Conservation (phyloP, 2,888 invertebrate genomes). For the Heliconius cydno region DNA sequence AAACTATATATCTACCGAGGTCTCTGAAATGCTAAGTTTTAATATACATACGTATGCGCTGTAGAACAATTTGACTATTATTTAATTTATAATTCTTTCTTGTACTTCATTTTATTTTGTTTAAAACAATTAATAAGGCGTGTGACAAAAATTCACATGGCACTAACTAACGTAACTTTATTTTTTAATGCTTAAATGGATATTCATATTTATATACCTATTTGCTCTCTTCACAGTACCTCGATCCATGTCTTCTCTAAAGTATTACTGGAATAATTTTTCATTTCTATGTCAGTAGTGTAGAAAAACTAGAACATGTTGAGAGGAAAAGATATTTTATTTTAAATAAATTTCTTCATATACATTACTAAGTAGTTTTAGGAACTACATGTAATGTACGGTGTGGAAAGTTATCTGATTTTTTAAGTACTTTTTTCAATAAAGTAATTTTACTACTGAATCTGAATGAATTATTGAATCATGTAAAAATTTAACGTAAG, state of each 20-base stretch:
- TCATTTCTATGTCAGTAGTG: constrained; percentile 2
- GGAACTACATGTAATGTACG: not conserved
- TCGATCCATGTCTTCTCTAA: not conserved
- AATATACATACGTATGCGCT: too few relatives aligned
- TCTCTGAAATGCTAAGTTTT: too few relatives aligned
- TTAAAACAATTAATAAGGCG: not conserved
- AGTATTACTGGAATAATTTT: not conserved
- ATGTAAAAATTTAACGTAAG: not conserved
- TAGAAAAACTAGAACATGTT: constrained; percentile 5
- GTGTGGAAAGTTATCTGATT: not conserved
- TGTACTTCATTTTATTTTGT: not conserved
- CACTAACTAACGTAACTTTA: not conserved
- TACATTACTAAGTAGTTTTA: not conserved
- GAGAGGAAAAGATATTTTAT: not conserved
- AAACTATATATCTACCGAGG: too few relatives aligned
- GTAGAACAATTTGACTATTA: too few relatives aligned
- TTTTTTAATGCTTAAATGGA: not conserved
- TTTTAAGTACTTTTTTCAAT: not conserved
- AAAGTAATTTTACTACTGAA: not conserved
- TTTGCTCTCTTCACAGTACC: not conserved
- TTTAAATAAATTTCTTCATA: not conserved
- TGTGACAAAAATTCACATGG: not conserved
- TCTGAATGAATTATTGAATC: not conserved
- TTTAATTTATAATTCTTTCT: not conserved
- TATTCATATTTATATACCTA: not conserved